These are phyloP conservation scores for Neofelis nebulosa DNA, from an alignment of 2,113 vertebrate species.

Conservation along the genomic window DNA sequence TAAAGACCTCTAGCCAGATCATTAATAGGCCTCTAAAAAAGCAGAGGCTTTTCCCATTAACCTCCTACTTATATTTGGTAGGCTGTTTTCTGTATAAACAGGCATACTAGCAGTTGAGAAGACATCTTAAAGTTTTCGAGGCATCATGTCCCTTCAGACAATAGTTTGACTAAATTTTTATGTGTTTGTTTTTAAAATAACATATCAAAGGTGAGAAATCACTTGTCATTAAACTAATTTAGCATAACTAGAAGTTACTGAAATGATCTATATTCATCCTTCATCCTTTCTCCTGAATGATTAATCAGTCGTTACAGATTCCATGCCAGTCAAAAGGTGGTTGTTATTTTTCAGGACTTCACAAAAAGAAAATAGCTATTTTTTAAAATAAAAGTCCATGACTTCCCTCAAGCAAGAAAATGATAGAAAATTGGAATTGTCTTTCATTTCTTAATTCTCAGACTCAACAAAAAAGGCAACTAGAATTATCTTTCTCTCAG, in stretches of 20 bases:
- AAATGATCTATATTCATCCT: background rate
- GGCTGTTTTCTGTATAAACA: background rate
- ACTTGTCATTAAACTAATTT: background rate
- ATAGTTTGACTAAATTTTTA: slow-evolving; percentile 25
- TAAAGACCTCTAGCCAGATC: slow-evolving; percentile 28
- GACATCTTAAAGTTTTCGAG: background rate
- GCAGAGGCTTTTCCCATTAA: slow-evolving; percentile 24
- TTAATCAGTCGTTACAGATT: background rate
- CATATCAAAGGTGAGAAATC: slow-evolving; percentile 13
- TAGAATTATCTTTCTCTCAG: background rate
- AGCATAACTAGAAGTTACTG: background rate
- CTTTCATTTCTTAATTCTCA: background rate
- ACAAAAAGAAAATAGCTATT: background rate
- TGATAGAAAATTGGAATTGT: background rate
- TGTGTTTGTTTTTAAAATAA: background rate
- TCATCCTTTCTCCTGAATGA: background rate
- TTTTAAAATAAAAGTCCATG: background rate
- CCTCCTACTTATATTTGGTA: slow-evolving; percentile 6
- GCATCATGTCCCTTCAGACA: background rate
- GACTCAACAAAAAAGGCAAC: background rate
- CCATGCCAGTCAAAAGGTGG: background rate
- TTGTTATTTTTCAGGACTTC: background rate
- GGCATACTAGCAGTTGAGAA: background rate
- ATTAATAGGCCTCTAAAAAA: slow-evolving; percentile 18
- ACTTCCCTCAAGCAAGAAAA: background rate